Percentiles rank a stretch among this genome's conserved stretches.
Evolutionary conservation across 2,797 vertebrate genomes (phyloP).

Genomic region (Craterocephalus amniculus): DNA sequence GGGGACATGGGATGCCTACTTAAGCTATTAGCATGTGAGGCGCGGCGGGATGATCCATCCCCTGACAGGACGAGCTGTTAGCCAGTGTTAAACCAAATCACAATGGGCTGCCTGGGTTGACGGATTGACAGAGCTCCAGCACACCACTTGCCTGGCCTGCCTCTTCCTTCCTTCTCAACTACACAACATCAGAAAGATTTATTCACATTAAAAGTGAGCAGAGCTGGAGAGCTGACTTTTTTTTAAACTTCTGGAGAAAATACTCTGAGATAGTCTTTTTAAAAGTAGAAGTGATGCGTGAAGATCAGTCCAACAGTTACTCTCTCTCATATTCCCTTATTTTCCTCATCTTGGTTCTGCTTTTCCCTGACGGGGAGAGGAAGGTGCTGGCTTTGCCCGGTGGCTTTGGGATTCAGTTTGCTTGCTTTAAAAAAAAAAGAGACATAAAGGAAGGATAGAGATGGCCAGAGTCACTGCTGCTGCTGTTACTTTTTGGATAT

Average conservation of each 20-base stretch:
- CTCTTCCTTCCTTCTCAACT: conserved; percentile 29
- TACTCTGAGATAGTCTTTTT: conserved; percentile 5
- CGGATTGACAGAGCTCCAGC: conserved; percentile 71
- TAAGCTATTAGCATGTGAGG: conserved; percentile 86
- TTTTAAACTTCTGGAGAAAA: conserved; percentile 41
- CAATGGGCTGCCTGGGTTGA: conserved; percentile 73
- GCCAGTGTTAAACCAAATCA: conserved; percentile 76
- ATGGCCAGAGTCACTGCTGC: conserved; percentile 24
- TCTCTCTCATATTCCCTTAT: conserved; percentile 3
- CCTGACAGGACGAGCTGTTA: conserved; percentile 79
- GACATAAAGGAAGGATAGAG: conserved; percentile 15
- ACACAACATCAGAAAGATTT: conserved; percentile 30
- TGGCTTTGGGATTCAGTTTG: conserved; percentile 56
- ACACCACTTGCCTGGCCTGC: conserved; percentile 35
- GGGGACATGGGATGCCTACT: conserved; percentile 83
- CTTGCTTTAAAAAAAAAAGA: conserved; percentile 40
- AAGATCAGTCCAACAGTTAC: background rate
- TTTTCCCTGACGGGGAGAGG: conserved; percentile 55
- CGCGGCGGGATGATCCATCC: conserved; percentile 75
- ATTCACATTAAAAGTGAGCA: conserved; percentile 1
- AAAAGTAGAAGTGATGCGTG: conserved; percentile 16
- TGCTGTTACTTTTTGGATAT: conserved; percentile 32
- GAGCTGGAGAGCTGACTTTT: conserved; percentile 37
- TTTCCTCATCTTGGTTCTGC: conserved; percentile 25
- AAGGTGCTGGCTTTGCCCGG: conserved; percentile 51